Evolutionary conservation across 1,140 invertebrate genomes (phyloP), one percentile per base, ranked within the genome.

Genomic region (Nymphalis io): DNA sequence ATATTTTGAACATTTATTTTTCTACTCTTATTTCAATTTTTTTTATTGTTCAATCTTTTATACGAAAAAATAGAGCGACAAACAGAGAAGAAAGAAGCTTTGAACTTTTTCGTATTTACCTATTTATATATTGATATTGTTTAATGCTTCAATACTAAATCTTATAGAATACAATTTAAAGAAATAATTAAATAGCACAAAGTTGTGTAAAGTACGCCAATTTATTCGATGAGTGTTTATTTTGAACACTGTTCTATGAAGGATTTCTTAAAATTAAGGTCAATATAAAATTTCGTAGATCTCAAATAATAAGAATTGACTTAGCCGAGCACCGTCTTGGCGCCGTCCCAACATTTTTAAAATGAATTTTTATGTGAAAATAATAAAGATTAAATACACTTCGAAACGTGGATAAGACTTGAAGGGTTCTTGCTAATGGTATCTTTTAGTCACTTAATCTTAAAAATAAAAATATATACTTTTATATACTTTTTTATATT

Each of bases 361-460:
- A 61, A 61, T 61, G 38, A 46, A 48, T 48, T 61, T 61, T 61
- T 61, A 61, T 48, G 60, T 46, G 20, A 61, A 61, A 61, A 61
- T 61, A 61, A 48, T 61, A 48, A 42, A 48, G 60, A 48, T 61
- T 46, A 27, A 46, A 60, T 21, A 23, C 20, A 21, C 12, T 44
- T 44, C 20, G 20, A 46, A 42, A 23, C 6, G 1, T 13, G 21
- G 51, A 55, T 55, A 27, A 15, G 21, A 18, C 13, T 55, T 55
- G 20, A 27, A 55, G 12, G 21, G 3, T 27, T 55, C 51, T 27
- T 27, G 15, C 51, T 55, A 55, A 55, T 55, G 51, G 51, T 55
- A n/a, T n/a, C n/a, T 12, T 53, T 3, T 13, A 48, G 40, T 33
- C 0, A 33, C 1, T 33, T 33, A 33, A 33, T 33, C 27, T 33